These are phyloP conservation scores for Uromys caudimaculatus DNA, from an alignment of 2,797 vertebrate species.

Conservation along the genomic window DNA sequence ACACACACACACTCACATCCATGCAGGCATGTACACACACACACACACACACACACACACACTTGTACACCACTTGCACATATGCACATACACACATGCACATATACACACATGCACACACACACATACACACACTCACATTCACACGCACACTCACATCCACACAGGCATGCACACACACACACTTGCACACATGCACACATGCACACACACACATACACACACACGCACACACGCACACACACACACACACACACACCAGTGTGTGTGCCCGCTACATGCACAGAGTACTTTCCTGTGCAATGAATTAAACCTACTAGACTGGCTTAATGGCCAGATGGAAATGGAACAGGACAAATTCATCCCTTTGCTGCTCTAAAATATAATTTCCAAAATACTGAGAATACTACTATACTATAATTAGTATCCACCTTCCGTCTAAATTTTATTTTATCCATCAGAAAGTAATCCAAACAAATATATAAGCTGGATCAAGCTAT, in stretches of 20 bases:
- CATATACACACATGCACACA: not conserved
- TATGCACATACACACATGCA: not conserved
- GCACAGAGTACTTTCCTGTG: not conserved
- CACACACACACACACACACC: too few relatives aligned
- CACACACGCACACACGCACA: too few relatives aligned
- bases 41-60: not conserved
- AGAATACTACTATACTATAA: not conserved
- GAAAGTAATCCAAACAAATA: not conserved
- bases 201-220: too few relatives aligned
- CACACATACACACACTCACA: too few relatives aligned
- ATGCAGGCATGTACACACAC: too few relatives aligned
- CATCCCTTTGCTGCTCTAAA: not conserved
- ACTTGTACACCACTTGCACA: not conserved
- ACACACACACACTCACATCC: too few relatives aligned
- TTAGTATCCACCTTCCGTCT: not conserved
- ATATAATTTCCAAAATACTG: not conserved
- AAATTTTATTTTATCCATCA: not conserved
- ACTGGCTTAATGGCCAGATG: not conserved
- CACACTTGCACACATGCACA: too few relatives aligned
- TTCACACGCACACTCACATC: too few relatives aligned
- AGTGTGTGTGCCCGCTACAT: not conserved
- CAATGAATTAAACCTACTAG: too few relatives aligned
- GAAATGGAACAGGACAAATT: not conserved
- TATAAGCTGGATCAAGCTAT: not conserved
- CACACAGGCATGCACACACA: fast-evolving